A percentile compares a stretch with the other conserved stretches of the same genome.
Evolutionary conservation across 2,113 vertebrate genomes (phyloP).

Genomic region (Psilopogon haemacephalus): DNA sequence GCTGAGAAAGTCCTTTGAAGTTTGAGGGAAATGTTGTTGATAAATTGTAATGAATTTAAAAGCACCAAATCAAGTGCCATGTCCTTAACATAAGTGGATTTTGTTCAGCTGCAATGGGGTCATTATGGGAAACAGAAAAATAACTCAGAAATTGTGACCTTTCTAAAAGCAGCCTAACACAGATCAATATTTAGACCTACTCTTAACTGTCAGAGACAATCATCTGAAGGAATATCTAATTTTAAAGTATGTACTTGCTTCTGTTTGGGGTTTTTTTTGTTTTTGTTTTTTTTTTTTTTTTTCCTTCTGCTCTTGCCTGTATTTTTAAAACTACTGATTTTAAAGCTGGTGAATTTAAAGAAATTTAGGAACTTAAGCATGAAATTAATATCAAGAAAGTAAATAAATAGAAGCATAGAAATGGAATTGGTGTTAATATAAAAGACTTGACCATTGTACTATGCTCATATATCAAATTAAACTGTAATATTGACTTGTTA

Average conservation of each 20-base stretch:
- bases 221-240: not conserved
- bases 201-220: not conserved
- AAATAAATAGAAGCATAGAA: not conserved
- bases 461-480: not conserved
- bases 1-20: not conserved
- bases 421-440: not conserved
- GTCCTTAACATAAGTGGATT: not conserved
- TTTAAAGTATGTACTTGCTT: not conserved
- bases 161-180: not conserved
- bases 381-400: not conserved
- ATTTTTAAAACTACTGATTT: not conserved
- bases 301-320: not conserved
- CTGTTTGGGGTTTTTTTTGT: not conserved
- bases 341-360: not conserved
- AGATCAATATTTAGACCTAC: not conserved
- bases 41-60: not conserved
- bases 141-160: not conserved
- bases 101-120: not conserved
- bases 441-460: not conserved
- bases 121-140: not conserved
- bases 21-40: not conserved
- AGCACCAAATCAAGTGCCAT: not conserved
- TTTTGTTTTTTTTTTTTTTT: too few relatives aligned
- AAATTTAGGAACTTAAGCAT: not conserved
- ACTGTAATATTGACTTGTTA: not conserved